Evolutionary conservation across 2,797 vertebrate species (phyloP).

Genomic region (Cercopithecus mitis): DNA sequence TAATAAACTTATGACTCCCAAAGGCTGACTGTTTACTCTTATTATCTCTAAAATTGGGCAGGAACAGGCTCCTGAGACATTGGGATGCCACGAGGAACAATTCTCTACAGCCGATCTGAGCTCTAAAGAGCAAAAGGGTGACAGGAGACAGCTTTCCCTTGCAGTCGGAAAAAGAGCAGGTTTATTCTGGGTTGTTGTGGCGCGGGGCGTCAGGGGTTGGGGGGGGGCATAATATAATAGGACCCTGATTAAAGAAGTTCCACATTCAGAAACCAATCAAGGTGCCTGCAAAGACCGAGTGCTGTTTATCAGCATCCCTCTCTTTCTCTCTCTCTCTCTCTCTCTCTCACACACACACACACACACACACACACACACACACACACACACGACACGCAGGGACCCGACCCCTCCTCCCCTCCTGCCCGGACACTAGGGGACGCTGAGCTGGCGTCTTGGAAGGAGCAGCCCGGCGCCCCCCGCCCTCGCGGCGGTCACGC

Average conservation of each 20-base stretch:
- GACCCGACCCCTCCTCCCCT: neutral
- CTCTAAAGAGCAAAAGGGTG: slow-evolving; percentile 58
- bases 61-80: neutral
- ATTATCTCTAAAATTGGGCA: neutral
- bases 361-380: neutral
- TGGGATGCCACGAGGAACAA: neutral
- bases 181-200: neutral
- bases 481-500: neutral
- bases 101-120: neutral
- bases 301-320: neutral
- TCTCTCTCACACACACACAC: neutral
- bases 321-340: neutral
- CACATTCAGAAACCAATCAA: neutral
- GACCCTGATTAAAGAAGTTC: neutral
- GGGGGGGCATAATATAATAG: neutral
- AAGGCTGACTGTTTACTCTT: slow-evolving; percentile 16
- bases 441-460: neutral
- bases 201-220: no score
- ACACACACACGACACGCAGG: neutral
- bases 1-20: neutral
- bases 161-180: neutral
- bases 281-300: neutral
- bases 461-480: neutral
- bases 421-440: neutral
- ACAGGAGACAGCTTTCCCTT: slow-evolving; percentile 6